Evolutionary conservation across 2,797 vertebrate genomes (phyloP).

Genomic region (Acestrorhynchus altus): DNA sequence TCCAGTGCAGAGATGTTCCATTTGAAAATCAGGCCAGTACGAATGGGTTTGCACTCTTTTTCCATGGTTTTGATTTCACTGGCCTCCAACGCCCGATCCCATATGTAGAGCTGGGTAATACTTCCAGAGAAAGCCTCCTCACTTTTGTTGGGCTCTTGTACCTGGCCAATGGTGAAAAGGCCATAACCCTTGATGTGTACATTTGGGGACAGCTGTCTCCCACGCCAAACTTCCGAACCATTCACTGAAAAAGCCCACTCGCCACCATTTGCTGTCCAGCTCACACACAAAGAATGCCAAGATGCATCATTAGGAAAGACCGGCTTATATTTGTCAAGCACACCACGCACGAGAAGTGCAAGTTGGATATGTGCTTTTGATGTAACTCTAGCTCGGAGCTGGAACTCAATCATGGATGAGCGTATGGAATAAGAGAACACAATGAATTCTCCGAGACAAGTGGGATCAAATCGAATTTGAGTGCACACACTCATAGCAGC

Average conservation of each 20-base stretch:
- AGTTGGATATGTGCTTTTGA: slow-evolving; percentile 68
- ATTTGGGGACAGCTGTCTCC: slow-evolving; percentile 59
- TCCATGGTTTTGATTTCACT: slow-evolving; percentile 75
- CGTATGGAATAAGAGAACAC: slow-evolving; percentile 78
- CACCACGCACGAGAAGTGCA: slow-evolving; percentile 73
- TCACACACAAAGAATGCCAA: slow-evolving; percentile 77
- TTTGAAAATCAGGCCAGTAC: slow-evolving; percentile 75
- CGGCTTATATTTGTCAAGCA: slow-evolving; percentile 63
- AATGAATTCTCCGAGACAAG: slow-evolving; percentile 70
- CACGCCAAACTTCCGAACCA: slow-evolving; percentile 54
- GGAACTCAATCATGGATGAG: slow-evolving; percentile 75
- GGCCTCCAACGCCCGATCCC: slow-evolving; percentile 73
- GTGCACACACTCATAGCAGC: slow-evolving; percentile 73
- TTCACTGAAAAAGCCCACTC: slow-evolving; percentile 70
- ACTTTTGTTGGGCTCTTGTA: slow-evolving; percentile 69
- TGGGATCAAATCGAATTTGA: slow-evolving; percentile 67
- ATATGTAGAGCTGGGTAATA: slow-evolving; percentile 79
- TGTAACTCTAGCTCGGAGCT: slow-evolving; percentile 72
- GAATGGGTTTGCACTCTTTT: slow-evolving; percentile 72
- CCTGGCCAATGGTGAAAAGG: slow-evolving; percentile 76
- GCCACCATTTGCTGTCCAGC: slow-evolving; percentile 71
- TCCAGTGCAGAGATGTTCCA: slow-evolving; percentile 70
- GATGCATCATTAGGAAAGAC: slow-evolving; percentile 70
- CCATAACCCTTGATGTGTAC: slow-evolving; percentile 66
- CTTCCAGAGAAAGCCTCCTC: slow-evolving; percentile 77